Conservation (phyloP, 2,797 vertebrate genomes). For the Hemitrygon akajei region DNA sequence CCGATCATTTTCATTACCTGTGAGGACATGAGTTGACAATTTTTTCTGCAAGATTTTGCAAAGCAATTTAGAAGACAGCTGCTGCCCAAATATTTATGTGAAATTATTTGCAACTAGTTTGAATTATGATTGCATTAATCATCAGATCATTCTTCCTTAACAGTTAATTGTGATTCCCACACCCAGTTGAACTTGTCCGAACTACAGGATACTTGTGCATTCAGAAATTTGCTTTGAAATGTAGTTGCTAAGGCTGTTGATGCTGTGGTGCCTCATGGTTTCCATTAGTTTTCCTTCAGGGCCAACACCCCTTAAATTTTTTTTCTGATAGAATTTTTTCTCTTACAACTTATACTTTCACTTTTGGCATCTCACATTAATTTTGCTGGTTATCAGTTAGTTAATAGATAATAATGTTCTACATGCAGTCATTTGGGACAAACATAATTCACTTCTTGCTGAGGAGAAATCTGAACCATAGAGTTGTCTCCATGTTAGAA, state of each 20-base stretch:
- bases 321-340: neutral
- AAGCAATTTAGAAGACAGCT: neutral
- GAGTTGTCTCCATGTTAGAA: neutral
- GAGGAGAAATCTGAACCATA: neutral
- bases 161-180: conserved; percentile 16
- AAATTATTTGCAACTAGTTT: neutral
- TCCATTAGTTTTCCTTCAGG: neutral
- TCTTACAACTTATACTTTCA: neutral
- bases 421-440: neutral
- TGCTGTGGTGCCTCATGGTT: neutral
- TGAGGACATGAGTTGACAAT: neutral
- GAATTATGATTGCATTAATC: conserved; percentile 32
- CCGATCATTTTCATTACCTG: neutral
- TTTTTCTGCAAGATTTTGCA: conserved; percentile 16
- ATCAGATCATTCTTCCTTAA: conserved; percentile 10
- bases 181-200: neutral
- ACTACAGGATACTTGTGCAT: neutral
- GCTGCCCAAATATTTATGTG: neutral
- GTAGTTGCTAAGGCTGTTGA: neutral
- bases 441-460: no score
- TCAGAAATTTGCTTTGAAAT: neutral
- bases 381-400: neutral
- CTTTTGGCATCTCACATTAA: neutral
- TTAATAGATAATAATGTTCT: neutral
- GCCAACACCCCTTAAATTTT: neutral